Conservation (phyloP, 2,888 invertebrate genomes). For the Anticlea derivata region DNA sequence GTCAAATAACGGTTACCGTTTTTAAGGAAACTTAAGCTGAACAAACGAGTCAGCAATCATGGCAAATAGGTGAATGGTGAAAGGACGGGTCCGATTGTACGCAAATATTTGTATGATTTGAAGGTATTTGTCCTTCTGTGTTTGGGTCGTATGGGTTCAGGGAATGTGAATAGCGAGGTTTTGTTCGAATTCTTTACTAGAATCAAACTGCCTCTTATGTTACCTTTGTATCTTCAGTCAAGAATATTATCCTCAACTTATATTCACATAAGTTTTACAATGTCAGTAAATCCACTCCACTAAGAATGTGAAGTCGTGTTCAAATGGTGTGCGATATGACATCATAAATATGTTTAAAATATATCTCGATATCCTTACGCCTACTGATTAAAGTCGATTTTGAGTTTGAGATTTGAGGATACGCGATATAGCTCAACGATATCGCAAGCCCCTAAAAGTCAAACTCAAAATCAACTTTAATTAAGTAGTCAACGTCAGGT, state of each 20-base stretch:
- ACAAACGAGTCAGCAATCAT: slow-evolving; percentile 20
- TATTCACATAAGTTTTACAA: no score
- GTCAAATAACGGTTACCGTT: background rate
- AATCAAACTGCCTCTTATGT: background rate
- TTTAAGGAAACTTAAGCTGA: background rate
- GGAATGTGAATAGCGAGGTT: background rate
- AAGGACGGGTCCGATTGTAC: slow-evolving; percentile 15
- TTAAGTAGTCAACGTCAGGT: no score
- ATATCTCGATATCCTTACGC: no score
- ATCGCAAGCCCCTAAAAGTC: no score
- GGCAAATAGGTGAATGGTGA: slow-evolving; percentile 7
- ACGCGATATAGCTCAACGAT: no score
- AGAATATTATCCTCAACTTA: background rate
- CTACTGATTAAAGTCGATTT: no score
- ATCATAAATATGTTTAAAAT: no score
- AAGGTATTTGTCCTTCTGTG: slow-evolving; percentile 19
- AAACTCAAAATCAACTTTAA: no score
- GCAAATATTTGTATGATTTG: slow-evolving; percentile 25
- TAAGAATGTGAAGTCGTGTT: no score
- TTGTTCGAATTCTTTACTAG: background rate
- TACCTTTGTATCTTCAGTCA: background rate
- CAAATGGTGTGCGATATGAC: no score
- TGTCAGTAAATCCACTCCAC: no score
- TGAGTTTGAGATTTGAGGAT: no score
- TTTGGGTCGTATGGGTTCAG: slow-evolving; percentile 4